Evolutionary conservation across 2,888 invertebrate species (phyloP).

Genomic region (Thera britannica): DNA sequence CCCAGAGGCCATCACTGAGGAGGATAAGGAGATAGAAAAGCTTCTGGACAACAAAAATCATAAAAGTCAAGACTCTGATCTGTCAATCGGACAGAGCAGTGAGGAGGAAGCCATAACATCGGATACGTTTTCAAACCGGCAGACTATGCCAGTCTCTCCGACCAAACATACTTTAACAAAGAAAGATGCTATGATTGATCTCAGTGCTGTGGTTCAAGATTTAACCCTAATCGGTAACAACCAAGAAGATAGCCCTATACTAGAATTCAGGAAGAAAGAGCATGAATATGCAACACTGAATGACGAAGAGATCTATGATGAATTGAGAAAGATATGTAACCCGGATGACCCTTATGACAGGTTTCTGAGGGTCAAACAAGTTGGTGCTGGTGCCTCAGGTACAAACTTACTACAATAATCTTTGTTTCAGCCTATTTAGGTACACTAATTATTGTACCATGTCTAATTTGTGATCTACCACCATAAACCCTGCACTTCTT

Average conservation of each 20-base stretch:
- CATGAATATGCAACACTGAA: slow-evolving; percentile 81
- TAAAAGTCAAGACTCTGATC: slow-evolving; percentile 86
- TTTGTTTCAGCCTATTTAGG: too few species aligned
- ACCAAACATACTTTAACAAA: slow-evolving; percentile 72
- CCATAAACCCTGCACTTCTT: too few species aligned
- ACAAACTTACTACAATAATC: slow-evolving; percentile 27
- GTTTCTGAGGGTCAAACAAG: slow-evolving; percentile 92
- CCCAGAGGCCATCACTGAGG: slow-evolving; percentile 91
- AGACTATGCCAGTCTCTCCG: slow-evolving; percentile 85
- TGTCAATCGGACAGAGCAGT: slow-evolving; percentile 81
- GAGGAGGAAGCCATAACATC: slow-evolving; percentile 80
- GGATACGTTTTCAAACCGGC: slow-evolving; percentile 67
- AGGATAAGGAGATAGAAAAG: slow-evolving; percentile 92
- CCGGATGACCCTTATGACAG: slow-evolving; percentile 91
- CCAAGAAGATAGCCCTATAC: slow-evolving; percentile 83
- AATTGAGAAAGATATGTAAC: slow-evolving; percentile 91
- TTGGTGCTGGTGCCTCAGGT: slow-evolving; percentile 95
- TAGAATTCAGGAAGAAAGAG: slow-evolving; percentile 83
- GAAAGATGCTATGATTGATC: slow-evolving; percentile 69
- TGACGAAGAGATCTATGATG: slow-evolving; percentile 91
- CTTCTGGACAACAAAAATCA: slow-evolving; percentile 90
- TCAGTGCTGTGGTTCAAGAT: slow-evolving; percentile 72
- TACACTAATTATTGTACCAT: not conserved
- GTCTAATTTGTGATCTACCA: not conserved
- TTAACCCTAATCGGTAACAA: slow-evolving; percentile 74